phyloP scores from a whole-genome alignment of 2,888 invertebrate species.

The Cosmopolites sordidus region DNA sequence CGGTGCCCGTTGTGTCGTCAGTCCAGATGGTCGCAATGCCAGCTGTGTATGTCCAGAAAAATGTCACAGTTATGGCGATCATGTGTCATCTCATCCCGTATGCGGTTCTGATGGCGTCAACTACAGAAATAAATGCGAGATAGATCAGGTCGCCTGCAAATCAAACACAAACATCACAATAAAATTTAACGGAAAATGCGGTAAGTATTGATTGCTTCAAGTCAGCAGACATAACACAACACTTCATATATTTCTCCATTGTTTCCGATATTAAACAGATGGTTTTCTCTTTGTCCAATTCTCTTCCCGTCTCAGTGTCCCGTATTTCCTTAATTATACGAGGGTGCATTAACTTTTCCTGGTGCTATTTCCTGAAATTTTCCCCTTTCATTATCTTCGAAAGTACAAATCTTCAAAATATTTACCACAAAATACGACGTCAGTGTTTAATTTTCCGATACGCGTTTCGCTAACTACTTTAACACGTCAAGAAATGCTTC shows the following conservation, averaged over 20 bases:
- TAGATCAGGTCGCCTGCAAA: constrained; percentile 75
- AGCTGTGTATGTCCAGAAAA: constrained; percentile 74
- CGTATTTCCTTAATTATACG: no score
- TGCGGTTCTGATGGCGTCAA: constrained; percentile 82
- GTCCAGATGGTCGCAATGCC: constrained; percentile 65
- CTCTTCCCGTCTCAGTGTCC: no score
- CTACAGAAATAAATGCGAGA: constrained; percentile 80
- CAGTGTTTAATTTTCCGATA: no score
- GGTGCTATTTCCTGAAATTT: no score
- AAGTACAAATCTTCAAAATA: no score
- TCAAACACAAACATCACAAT: constrained; percentile 71
- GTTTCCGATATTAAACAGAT: not conserved
- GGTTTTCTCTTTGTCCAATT: not conserved
- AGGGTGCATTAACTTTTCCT: no score
- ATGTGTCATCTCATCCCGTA: constrained; percentile 71
- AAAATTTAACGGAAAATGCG: constrained; percentile 82
- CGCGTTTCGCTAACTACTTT: no score
- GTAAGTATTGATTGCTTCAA: constrained; percentile 53
- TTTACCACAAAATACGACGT: no score
- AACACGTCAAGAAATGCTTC: no score
- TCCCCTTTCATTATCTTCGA: no score
- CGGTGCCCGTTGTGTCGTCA: constrained; percentile 64
- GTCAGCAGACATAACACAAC: not conserved
- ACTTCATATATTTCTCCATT: no score
- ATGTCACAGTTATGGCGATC: constrained; percentile 81